Conservation (phyloP, 1,140 invertebrate genomes). For the Marisa cornuarietis region DNA sequence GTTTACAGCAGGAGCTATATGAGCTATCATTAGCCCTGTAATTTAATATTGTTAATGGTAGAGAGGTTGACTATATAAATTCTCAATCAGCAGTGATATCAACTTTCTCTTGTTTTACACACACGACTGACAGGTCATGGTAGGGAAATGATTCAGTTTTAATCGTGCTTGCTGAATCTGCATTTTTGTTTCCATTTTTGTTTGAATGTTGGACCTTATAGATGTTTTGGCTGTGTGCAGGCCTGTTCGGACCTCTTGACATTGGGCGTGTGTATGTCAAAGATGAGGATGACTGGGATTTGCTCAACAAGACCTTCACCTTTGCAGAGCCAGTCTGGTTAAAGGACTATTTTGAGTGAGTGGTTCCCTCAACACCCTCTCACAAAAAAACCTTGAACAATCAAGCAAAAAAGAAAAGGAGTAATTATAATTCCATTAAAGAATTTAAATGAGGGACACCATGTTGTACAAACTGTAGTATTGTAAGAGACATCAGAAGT, state of each 20-base stretch:
- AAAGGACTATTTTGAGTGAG: constrained; percentile 37
- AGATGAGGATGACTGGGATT: constrained; percentile 97
- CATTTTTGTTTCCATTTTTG: too few species aligned
- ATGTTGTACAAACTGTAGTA: too few species aligned
- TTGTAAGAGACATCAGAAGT: too few species aligned
- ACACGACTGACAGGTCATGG: too few species aligned
- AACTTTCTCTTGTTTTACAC: too few species aligned
- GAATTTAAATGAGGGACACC: too few species aligned
- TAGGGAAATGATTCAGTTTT: too few species aligned
- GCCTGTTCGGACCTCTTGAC: constrained; percentile 88
- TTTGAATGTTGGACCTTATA: too few species aligned
- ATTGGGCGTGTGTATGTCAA: constrained; percentile 96
- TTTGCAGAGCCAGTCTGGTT: constrained; percentile 19
- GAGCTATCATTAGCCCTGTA: background rate
- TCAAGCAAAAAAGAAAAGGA: too few species aligned
- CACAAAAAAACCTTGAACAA: background rate
- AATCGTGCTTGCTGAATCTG: too few species aligned
- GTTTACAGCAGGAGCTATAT: background rate
- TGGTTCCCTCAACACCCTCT: background rate
- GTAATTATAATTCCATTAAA: too few species aligned
- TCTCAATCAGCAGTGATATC: too few species aligned
- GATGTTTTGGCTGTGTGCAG: constrained; percentile 66
- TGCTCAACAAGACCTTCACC: constrained; percentile 91
- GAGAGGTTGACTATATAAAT: background rate
- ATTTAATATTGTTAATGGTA: background rate